Evolutionary conservation across 2,797 vertebrate genomes (phyloP).

Genomic region (Alectoris magna): DNA sequence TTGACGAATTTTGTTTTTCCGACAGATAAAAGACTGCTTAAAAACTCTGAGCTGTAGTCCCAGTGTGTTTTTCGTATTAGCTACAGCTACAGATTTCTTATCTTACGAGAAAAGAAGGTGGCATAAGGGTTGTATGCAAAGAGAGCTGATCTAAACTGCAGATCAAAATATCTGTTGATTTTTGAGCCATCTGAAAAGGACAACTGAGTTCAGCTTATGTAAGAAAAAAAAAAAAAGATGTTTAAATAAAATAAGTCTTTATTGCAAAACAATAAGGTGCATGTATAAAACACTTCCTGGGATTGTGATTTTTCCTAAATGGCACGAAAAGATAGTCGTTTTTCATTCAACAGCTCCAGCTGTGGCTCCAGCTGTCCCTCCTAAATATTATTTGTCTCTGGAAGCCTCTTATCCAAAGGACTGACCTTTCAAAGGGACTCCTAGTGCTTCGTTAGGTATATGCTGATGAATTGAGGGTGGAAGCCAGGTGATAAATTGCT

Average conservation of each 20-base stretch:
- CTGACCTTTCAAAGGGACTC: background rate
- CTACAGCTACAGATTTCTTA: background rate
- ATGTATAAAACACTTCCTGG: background rate
- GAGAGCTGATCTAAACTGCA: background rate
- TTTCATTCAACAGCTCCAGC: conserved; percentile 10
- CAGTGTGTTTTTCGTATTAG: background rate
- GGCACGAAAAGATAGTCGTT: background rate
- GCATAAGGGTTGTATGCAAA: background rate
- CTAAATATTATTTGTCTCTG: conserved; percentile 1
- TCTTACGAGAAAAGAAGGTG: background rate
- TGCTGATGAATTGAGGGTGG: background rate
- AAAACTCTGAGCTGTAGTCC: background rate
- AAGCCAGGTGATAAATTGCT: background rate
- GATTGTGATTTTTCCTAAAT: background rate
- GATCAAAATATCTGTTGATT: background rate
- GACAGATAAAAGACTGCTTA: background rate
- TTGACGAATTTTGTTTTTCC: background rate
- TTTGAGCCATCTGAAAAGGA: background rate
- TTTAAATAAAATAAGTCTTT: background rate
- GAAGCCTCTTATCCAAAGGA: background rate
- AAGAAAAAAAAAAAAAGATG: background rate
- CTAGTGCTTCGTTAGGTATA: background rate
- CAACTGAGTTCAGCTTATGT: background rate
- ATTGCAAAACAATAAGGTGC: background rate
- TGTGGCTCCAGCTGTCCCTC: conserved; percentile 23